Percentiles rank a stretch among this genome's conserved stretches.
Conservation (phyloP, 1,140 invertebrate species). For the Caenorhabditis elegans region WBcel235 BX284605.5:11805501-11806000, state of each 20-base stretch:
- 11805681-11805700: neutral
- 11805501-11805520: too few relatives aligned
- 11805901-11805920: neutral
- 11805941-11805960: neutral
- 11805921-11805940: conserved; percentile 1
- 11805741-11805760: conserved; percentile 5
- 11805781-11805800: neutral
- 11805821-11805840: neutral
- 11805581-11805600: conserved; percentile 36
- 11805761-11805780: neutral
- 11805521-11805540: neutral
- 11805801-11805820: neutral
- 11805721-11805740: conserved; percentile 28
- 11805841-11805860: neutral
- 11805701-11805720: neutral
- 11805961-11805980: too few relatives aligned
- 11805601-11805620: conserved; percentile 34
- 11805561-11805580: conserved; percentile 33
- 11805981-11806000: too few relatives aligned
- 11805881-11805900: neutral
- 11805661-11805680: neutral
- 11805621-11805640: conserved; percentile 12
- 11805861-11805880: too few relatives aligned
- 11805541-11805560: conserved; percentile 27
- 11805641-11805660: conserved; percentile 38